Base-by-base conservation (phyloP, 2,888 invertebrate genomes). In the Diachrysia chrysitis region DNA sequence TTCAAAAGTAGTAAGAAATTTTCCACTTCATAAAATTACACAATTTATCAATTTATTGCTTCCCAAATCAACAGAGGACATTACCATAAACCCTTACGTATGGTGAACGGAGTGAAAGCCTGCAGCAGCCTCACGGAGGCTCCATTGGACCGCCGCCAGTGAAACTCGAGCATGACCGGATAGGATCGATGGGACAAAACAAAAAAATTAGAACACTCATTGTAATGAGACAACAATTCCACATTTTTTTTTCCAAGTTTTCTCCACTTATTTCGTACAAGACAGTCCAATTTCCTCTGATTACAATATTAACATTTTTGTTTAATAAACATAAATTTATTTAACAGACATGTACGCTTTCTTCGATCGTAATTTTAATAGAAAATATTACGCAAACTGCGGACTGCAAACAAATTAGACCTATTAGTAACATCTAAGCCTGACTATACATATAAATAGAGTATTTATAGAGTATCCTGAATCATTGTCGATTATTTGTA, bases 91-190 rank as follows among this genome's bases (percentile, higher is more conserved):
- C 5, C 12, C 1, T 0, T 14, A 32, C 25, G 48, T 48, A 55
- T 82, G 82, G 81, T 73, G 48, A 53, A 48, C 17, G 21, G 58
- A 81, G 59, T 67, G 61, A 54, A 71, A 71, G 67, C 71, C 73
- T 73, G 71, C 58, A 64, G 73, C 75, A 73, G 71, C 70, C 64
- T 77, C 69, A 66, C 66, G 77, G 57, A 78, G 75, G 74, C 73
- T 74, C 61, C 73, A 75, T 83, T 87, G 86, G 87, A 85, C 83
- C 69, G 68, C 61, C 83, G 82, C 82, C 82, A 82, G 82, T 68
- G 79, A 78, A 78, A 72, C 78, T 76, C 76, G 78, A 84, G 71
- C 83, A 83, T 79, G 82, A 83, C 82, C 82, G 68, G 82, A 63
- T 82, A 74, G 51, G 71, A 81, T 84, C 82, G 82, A 83, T 81